Evolutionary conservation across 2,797 vertebrate genomes (phyloP).

Genomic region (Telmatherina bonti): DNA sequence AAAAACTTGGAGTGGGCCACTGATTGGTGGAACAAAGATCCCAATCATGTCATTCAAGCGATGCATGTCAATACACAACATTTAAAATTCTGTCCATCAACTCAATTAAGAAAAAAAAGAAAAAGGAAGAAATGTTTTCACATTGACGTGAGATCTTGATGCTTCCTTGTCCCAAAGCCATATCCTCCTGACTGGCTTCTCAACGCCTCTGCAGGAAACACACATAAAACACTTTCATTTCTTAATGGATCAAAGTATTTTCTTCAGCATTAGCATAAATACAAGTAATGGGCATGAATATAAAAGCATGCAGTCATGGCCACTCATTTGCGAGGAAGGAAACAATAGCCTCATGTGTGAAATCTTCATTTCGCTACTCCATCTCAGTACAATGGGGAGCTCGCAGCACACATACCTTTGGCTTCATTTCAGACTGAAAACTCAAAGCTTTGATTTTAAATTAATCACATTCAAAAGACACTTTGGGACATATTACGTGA

Average conservation of each 20-base stretch:
- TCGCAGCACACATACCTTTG: background rate
- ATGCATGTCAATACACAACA: no score
- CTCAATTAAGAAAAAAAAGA: no score
- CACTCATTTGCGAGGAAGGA: background rate
- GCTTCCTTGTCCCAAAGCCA: no score
- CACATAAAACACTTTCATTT: background rate
- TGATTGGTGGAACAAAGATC: background rate
- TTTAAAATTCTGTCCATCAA: no score
- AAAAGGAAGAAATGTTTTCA: no score
- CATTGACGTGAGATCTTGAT: no score
- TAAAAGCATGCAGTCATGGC: background rate
- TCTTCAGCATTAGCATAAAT: background rate
- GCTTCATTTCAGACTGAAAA: slow-evolving; percentile 10
- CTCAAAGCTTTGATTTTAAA: slow-evolving; percentile 25
- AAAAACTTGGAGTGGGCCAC: background rate
- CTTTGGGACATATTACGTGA: slow-evolving; percentile 6
- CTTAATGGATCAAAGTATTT: background rate
- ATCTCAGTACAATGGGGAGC: slow-evolving; percentile 15
- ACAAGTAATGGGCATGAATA: background rate
- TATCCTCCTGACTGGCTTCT: no score
- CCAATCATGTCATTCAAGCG: no score
- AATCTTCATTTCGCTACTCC: background rate
- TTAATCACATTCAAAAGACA: slow-evolving; percentile 18
- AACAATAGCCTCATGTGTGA: background rate
- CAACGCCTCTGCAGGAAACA: background rate